phyloP scores from a whole-genome alignment of 2,797 vertebrate species.

The Calcarius lapponicus region DNA sequence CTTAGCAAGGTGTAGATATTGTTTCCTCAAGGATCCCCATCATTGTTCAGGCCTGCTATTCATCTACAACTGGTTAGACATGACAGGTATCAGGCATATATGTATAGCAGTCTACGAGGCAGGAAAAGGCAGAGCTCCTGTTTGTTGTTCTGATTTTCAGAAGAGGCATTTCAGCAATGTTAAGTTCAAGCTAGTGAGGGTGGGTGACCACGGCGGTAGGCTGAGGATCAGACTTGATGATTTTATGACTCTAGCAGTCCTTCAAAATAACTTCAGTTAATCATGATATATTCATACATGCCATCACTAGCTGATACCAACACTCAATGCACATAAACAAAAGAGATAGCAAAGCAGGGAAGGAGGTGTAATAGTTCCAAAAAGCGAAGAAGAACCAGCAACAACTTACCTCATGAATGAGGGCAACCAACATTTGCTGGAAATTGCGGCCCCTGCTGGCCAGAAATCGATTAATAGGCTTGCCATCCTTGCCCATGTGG shows the following conservation, averaged over 20 bases:
- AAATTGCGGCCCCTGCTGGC: constrained; percentile 86
- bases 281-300: neutral
- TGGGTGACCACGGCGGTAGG: neutral
- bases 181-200: neutral
- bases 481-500: constrained; percentile 87
- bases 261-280: neutral
- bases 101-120: neutral
- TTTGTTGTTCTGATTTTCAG: neutral
- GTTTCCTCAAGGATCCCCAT: neutral
- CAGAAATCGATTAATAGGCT: constrained; percentile 86
- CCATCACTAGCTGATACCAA: neutral
- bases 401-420: constrained; percentile 89
- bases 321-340: neutral
- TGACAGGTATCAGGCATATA: neutral
- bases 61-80: neutral
- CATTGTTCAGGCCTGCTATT: neutral
- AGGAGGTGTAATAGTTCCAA: neutral
- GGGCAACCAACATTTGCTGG: constrained; percentile 87
- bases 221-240: neutral
- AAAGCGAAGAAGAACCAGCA: neutral
- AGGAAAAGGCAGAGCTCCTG: neutral
- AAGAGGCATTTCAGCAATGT: neutral
- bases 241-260: neutral
- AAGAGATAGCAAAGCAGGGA: neutral
- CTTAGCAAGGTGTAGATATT: neutral